Conservation (phyloP, 2,113 vertebrate species). For the Rhizomys pruinosus region DNA sequence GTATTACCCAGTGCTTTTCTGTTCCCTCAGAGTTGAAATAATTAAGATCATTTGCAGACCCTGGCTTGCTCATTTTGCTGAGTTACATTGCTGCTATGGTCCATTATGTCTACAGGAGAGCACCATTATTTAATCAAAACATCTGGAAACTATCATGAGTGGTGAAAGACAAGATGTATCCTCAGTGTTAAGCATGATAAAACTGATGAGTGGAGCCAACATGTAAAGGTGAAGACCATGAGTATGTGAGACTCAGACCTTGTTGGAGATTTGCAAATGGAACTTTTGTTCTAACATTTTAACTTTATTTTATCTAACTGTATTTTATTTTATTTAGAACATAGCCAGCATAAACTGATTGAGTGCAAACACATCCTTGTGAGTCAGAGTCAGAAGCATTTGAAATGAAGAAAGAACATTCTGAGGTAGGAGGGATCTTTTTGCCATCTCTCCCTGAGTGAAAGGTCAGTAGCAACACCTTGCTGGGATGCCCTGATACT, state of each 20-base stretch:
- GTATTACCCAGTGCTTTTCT: constrained; percentile 65
- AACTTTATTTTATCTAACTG: constrained; percentile 32
- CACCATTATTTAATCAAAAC: constrained; percentile 79
- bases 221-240: constrained; percentile 68
- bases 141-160: constrained; percentile 86
- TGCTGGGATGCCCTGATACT: background rate
- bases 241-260: constrained; percentile 52
- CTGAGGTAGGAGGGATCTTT: background rate
- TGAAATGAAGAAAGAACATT: constrained; percentile 36
- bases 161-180: constrained; percentile 86
- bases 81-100: constrained; percentile 80
- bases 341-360: background rate
- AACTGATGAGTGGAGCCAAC: constrained; percentile 84
- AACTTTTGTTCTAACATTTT: constrained; percentile 49
- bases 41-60: constrained; percentile 83
- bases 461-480: background rate
- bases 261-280: constrained; percentile 44
- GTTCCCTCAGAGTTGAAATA: constrained; percentile 74
- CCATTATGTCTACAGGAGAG: constrained; percentile 84
- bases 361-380: constrained; percentile 13
- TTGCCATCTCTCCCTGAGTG: background rate
- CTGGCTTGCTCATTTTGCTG: constrained; percentile 82
- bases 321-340: constrained; percentile 57
- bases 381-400: background rate
- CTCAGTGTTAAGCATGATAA: constrained; percentile 81